Percentiles rank a stretch among this genome's conserved stretches.
Conservation (phyloP, 2,797 vertebrate genomes). For the Hozukius guyotensis region DNA sequence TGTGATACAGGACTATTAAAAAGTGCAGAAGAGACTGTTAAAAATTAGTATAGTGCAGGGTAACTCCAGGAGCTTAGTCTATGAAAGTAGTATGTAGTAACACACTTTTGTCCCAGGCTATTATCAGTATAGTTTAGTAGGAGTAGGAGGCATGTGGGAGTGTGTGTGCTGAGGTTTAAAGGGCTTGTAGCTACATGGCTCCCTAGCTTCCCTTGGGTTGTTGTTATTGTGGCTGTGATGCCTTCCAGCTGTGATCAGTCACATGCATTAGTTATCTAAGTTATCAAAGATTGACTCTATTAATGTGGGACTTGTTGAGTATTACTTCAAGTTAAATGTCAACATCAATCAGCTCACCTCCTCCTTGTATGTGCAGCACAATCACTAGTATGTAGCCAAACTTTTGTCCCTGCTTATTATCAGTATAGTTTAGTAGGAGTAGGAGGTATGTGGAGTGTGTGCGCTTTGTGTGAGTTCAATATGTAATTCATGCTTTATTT, state of each 20-base stretch:
- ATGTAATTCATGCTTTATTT: too few species aligned
- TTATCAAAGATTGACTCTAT: background rate
- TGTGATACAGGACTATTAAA: too few species aligned
- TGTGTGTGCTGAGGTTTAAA: background rate
- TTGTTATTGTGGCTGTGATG: too few species aligned
- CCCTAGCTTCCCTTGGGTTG: too few species aligned
- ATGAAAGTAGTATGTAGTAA: background rate
- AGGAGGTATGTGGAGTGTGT: background rate
- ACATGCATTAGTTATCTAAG: too few species aligned
- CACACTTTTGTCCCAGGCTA: background rate
- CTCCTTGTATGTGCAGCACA: background rate
- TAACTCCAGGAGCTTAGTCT: too few species aligned
- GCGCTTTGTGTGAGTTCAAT: background rate
- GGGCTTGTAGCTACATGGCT: background rate
- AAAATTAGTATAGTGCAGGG: too few species aligned
- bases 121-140: background rate
- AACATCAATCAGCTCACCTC: conserved; percentile 16
- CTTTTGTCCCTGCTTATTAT: background rate
- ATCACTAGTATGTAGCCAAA: background rate
- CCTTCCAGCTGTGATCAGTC: too few species aligned
- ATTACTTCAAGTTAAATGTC: conserved; percentile 15
- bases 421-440: background rate
- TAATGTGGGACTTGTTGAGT: conserved; percentile 44
- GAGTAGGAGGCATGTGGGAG: background rate
- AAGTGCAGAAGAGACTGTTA: too few species aligned